Evolutionary conservation across 2,888 invertebrate genomes (phyloP).

Genomic region (Sericinus montela): DNA sequence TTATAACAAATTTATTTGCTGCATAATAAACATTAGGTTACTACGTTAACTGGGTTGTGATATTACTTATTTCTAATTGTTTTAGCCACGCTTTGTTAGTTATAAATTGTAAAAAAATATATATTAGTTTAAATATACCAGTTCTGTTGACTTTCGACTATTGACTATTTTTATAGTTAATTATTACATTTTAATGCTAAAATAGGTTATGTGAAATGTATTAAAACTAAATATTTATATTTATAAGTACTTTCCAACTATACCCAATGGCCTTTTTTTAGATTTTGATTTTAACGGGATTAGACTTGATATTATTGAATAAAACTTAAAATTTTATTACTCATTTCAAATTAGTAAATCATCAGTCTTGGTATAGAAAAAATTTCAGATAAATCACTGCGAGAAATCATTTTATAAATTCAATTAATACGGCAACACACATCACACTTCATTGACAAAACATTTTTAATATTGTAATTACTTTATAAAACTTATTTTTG

Average conservation of each 20-base stretch:
- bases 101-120: neutral
- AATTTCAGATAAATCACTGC: too few species aligned
- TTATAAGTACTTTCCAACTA: constrained; percentile 15
- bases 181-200: neutral
- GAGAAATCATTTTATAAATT: too few species aligned
- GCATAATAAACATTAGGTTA: neutral
- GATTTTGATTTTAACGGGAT: neutral
- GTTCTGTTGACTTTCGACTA: neutral
- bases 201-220: constrained; percentile 14
- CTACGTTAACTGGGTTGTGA: constrained; percentile 2
- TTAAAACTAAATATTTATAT: constrained; percentile 7
- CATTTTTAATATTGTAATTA: too few species aligned
- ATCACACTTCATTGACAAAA: neutral
- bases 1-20: constrained; percentile 28
- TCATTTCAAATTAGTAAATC: constrained; percentile 5
- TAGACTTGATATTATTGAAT: neutral
- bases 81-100: neutral
- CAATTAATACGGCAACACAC: constrained; percentile 15
- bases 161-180: neutral
- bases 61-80: neutral
- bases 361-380: constrained; percentile 5
- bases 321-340: neutral
- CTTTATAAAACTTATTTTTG: too few species aligned
- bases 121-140: neutral
- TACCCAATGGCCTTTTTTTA: constrained; percentile 11